Conservation (phyloP, 1,140 invertebrate genomes). For the Papilio polytes region DNA sequence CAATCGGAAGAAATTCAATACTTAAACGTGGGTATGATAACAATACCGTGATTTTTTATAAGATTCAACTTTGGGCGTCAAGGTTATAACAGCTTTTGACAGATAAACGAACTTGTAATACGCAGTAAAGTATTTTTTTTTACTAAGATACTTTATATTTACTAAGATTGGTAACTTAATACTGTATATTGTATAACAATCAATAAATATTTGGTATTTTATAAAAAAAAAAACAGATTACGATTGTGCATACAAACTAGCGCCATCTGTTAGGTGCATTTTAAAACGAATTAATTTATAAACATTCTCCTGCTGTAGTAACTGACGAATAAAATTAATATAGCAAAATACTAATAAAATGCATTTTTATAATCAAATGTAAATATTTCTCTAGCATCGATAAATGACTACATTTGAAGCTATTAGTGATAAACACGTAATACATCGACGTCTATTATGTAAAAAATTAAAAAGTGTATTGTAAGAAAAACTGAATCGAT, state of each 20-base stretch:
- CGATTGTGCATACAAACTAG: no score
- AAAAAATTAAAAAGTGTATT: neutral
- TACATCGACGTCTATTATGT: neutral
- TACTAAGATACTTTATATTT: no score
- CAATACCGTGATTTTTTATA: conserved; percentile 4
- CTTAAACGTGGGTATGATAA: neutral
- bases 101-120: neutral
- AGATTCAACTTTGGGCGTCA: neutral
- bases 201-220: no score
- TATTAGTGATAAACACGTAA: neutral
- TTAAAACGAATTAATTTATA: no score
- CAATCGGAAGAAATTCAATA: neutral
- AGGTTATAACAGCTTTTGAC: neutral
- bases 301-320: no score
- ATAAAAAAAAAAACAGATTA: no score
- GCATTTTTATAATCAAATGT: neutral
- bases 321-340: no score
- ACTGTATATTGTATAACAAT: no score
- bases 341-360: neutral
- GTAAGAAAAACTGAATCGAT: conserved; percentile 11
- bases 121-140: neutral
- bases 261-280: no score
- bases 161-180: neutral
- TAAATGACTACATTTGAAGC: neutral
- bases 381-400: neutral